phyloP scores from a whole-genome alignment of 2,113 vertebrate species.

The Neolamprologus hecqui region DNA sequence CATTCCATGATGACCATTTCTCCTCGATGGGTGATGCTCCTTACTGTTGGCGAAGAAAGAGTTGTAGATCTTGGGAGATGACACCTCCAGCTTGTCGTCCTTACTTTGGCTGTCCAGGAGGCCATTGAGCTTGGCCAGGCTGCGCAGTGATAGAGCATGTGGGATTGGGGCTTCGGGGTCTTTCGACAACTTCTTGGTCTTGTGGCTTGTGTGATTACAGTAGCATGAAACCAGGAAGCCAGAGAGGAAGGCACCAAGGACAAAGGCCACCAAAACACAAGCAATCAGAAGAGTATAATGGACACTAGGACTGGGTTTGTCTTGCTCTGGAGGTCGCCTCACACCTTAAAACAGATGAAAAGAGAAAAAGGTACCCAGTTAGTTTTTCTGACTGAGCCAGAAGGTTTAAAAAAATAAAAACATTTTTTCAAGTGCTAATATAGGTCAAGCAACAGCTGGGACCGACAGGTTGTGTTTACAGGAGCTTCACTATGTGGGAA shows the following conservation, averaged over 20 bases:
- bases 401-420: background rate
- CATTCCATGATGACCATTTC: conserved; percentile 59
- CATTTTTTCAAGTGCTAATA: conserved; percentile 18
- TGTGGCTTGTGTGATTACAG: conserved; percentile 77
- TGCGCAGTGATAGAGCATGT: conserved; percentile 82
- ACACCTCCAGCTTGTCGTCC: conserved; percentile 73
- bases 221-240: conserved; percentile 86
- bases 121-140: conserved; percentile 82
- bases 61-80: conserved; percentile 78
- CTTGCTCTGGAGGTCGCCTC: conserved; percentile 68
- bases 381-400: background rate
- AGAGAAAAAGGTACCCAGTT: background rate
- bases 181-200: conserved; percentile 72
- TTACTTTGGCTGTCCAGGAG: conserved; percentile 76
- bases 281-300: conserved; percentile 81
- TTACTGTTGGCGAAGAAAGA: conserved; percentile 77
- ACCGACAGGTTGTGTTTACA: conserved; percentile 45
- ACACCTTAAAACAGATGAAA: conserved; percentile 66
- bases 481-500: conserved; percentile 19
- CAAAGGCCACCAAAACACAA: conserved; percentile 81
- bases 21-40: conserved; percentile 61
- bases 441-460: conserved; percentile 52
- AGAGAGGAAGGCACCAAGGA: conserved; percentile 82
- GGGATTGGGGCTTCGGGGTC: conserved; percentile 79
- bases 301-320: conserved; percentile 73